Base-by-base conservation (phyloP, 1,140 invertebrate genomes). In the Parapsyche elsis region DNA sequence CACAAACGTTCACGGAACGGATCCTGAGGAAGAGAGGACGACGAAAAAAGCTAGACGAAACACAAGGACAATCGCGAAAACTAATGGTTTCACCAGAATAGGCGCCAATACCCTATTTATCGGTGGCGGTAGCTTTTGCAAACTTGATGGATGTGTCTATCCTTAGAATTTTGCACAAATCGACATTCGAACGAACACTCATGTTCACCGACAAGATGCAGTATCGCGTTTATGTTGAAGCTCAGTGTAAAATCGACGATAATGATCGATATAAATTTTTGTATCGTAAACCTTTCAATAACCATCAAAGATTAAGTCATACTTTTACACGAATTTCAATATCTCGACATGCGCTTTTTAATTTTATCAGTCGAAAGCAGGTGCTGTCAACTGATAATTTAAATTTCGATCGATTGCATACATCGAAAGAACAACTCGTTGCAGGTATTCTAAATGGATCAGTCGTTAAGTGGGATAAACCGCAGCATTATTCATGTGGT, bases 301-400 rank as follows among this genome's bases (percentile, higher is more conserved):
- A 64, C 0, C 30, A n/a, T 10, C 46, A 77, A 77, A 64, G 44
- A 46, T 77, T 57, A n/a, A 53, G 26, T 19, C 57, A 64, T 77
- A 19, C 24, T 77, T 64, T 5, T 75, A 75, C 73, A 64, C 30
- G 57, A 77, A 77, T 77, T 64, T 77, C 75, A 77, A 77, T 77
- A 77, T 77, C 30, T 64, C 26, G 24, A 59, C 73, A 75, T 24
- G 73, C 10, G 49, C 10, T 38, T 64, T 45, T 57, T 64, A 77
- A 77, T 77, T 77, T 57, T 64, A 77, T 77, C 9, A 59, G 16
- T 30, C 46, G 24, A 24, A 44, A 9, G 5, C 75, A 77, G 75
- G 57, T 46, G 75, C 16, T 64, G 14, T 77, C 57, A 77, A 77
- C 30, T 7, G 57, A 38, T 4, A 38, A 4, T 38, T 38, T 38